Conservation (phyloP, 2,888 invertebrate genomes). For the Pseudanteris insignis region DNA sequence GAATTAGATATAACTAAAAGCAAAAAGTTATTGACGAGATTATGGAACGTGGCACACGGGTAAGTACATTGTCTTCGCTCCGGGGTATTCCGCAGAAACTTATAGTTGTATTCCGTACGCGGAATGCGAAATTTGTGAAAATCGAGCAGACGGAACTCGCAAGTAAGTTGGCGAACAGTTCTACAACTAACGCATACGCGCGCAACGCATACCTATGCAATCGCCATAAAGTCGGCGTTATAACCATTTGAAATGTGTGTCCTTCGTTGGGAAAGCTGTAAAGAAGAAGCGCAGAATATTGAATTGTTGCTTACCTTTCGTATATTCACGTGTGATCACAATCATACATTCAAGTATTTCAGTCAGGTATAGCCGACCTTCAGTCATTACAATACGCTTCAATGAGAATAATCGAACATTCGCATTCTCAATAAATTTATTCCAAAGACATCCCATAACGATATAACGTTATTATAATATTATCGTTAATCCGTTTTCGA, state of each 20-base stretch:
- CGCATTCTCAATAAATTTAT: too few relatives aligned
- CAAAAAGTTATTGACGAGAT: conserved; percentile 39
- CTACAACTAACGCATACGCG: conserved; percentile 36
- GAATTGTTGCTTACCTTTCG: conserved; percentile 35
- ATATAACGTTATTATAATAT: too few relatives aligned
- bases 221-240: conserved; percentile 34
- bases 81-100: conserved; percentile 39
- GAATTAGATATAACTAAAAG: conserved; percentile 29
- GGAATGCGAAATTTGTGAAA: conserved; percentile 54
- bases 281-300: conserved; percentile 42
- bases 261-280: conserved; percentile 37
- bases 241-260: conserved; percentile 44
- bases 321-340: conserved; percentile 25
- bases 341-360: conserved; percentile 35
- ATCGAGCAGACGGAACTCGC: conserved; percentile 43
- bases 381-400: conserved; percentile 19
- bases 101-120: conserved; percentile 47
- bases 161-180: conserved; percentile 40
- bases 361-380: too few relatives aligned
- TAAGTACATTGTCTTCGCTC: conserved; percentile 38
- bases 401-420: too few relatives aligned
- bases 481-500: too few relatives aligned
- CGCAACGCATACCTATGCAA: conserved; percentile 36
- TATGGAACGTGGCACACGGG: conserved; percentile 29
- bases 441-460: too few relatives aligned